Conservation (phyloP, 2,888 invertebrate genomes). For the Morpho deidamia region DNA sequence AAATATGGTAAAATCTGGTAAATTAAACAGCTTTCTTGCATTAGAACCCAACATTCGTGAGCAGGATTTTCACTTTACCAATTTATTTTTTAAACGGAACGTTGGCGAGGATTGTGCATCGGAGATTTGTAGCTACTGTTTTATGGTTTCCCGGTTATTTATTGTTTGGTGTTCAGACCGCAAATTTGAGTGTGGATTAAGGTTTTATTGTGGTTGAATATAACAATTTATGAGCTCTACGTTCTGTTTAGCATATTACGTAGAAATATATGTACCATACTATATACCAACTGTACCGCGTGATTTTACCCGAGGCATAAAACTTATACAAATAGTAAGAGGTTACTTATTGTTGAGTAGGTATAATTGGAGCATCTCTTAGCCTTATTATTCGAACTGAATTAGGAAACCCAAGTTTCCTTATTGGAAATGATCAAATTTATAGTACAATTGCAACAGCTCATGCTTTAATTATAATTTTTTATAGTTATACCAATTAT, state of each 20-base stretch:
- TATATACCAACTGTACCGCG: not conserved
- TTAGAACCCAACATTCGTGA: not conserved
- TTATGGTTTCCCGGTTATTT: slow-evolving; percentile 10
- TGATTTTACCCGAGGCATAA: no score
- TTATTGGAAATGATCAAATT: no score
- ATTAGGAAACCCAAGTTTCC: no score
- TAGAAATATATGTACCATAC: not conserved
- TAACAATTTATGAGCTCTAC: slow-evolving; percentile 9
- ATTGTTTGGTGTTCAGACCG: slow-evolving; percentile 11
- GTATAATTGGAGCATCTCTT: no score
- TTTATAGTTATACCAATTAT: no score
- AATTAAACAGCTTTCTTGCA: not conserved
- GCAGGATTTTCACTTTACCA: not conserved
- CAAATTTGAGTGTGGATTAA: slow-evolving; percentile 12
- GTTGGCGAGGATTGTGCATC: slow-evolving; percentile 5
- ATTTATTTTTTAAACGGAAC: slow-evolving; percentile 5
- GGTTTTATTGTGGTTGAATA: slow-evolving; percentile 9
- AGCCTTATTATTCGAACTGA: no score
- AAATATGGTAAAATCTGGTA: no score
- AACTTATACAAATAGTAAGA: no score
- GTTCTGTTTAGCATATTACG: not conserved
- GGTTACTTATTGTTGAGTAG: no score
- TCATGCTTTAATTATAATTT: no score
- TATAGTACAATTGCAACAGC: no score
- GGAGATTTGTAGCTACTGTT: slow-evolving; percentile 12